These are phyloP conservation scores for Pycnonotus jocosus DNA, from an alignment of 2,113 vertebrate genomes.

Conservation along the genomic window DNA sequence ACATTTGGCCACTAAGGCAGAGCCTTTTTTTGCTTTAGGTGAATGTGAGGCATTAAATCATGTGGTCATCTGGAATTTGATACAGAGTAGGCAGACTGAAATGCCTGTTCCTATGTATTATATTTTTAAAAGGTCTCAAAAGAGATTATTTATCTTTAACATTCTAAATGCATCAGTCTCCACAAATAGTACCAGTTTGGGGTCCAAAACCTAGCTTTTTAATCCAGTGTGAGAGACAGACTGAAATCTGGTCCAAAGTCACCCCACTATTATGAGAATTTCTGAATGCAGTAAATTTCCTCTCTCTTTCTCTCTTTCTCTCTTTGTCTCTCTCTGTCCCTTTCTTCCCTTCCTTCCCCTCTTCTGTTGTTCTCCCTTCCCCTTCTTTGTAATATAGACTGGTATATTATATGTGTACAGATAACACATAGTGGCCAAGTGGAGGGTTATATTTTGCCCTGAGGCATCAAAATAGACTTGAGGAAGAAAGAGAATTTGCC, in stretches of 20 bases:
- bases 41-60: neutral
- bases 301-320: rapidly evolving
- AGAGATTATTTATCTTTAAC: neutral
- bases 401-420: too few species aligned
- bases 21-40: neutral
- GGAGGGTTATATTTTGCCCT: neutral
- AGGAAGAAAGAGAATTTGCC: neutral
- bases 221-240: neutral
- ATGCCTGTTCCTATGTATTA: neutral
- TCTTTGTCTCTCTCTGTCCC: rapidly evolving
- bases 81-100: neutral
- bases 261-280: neutral
- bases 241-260: neutral
- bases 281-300: neutral
- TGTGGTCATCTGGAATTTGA: neutral
- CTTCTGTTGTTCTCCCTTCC: neutral
- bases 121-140: neutral
- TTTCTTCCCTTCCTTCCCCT: too few species aligned
- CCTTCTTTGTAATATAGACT: neutral
- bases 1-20: neutral
- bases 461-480: neutral
- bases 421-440: neutral
- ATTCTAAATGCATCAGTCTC: neutral
- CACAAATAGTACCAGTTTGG: neutral
- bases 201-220: neutral